A percentile compares a stretch with the other conserved stretches of the same genome.
Evolutionary conservation across 1,140 invertebrate species (phyloP).

Genomic region (Drosophila saltans): DNA sequence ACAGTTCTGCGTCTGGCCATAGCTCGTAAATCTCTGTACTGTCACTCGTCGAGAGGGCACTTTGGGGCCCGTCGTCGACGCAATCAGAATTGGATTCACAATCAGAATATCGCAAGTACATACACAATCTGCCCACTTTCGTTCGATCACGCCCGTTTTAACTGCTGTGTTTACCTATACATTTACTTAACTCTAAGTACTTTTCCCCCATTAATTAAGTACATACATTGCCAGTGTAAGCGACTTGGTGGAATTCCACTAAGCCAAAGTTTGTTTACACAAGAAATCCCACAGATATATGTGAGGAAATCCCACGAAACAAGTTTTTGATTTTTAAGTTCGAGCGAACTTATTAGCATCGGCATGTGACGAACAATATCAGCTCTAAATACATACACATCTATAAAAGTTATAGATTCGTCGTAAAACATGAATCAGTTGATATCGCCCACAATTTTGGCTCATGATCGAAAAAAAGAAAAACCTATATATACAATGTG

Average conservation of each 20-base stretch:
- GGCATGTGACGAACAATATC: slow-evolving; percentile 30
- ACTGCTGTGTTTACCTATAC: slow-evolving; percentile 42
- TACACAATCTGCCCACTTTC: slow-evolving; percentile 24
- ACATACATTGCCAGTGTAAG: slow-evolving; percentile 34
- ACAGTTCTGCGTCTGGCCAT: slow-evolving; percentile 34
- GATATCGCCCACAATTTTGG: slow-evolving; percentile 27
- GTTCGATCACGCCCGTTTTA: slow-evolving; percentile 47
- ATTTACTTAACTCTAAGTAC: slow-evolving; percentile 40
- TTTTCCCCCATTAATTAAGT: slow-evolving; percentile 74
- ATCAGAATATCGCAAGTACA: neutral
- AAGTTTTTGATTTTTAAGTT: slow-evolving; percentile 46
- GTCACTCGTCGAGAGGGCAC: slow-evolving; percentile 20
- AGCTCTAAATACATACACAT: slow-evolving; percentile 16
- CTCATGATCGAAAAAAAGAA: slow-evolving; percentile 45
- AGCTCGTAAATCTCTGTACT: slow-evolving; percentile 36
- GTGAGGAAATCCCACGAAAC: slow-evolving; percentile 60
- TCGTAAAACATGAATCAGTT: slow-evolving; percentile 53
- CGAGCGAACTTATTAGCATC: slow-evolving; percentile 64
- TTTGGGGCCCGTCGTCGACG: slow-evolving; percentile 4
- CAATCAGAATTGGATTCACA: neutral
- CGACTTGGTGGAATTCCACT: slow-evolving; percentile 36
- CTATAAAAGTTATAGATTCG: slow-evolving; percentile 31
- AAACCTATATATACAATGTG: slow-evolving; percentile 9
- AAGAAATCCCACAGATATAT: slow-evolving; percentile 12
- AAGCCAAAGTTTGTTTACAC: slow-evolving; percentile 39